These are phyloP conservation scores for Psilopsiagon aurifrons DNA, from an alignment of 2,113 vertebrate species.

Conservation along the genomic window DNA sequence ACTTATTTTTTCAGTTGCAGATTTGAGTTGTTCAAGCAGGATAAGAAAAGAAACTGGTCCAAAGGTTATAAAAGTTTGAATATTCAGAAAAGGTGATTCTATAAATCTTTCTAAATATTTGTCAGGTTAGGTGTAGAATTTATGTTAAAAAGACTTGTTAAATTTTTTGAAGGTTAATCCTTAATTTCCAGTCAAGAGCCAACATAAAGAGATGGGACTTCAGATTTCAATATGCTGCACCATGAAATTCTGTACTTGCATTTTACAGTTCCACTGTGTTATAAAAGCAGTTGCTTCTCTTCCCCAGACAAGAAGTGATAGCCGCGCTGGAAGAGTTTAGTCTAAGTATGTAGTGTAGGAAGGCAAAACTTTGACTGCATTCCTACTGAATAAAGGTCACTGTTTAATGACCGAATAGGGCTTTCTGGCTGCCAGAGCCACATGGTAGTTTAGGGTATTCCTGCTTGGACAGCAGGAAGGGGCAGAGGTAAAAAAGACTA, in stretches of 20 bases:
- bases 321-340: background rate
- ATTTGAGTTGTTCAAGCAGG: background rate
- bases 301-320: background rate
- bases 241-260: background rate
- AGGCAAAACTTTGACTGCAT: background rate
- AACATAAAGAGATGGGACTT: background rate
- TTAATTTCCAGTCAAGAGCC: background rate
- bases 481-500: background rate
- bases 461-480: background rate
- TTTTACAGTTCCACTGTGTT: background rate
- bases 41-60: background rate
- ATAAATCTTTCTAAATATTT: background rate
- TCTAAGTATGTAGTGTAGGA: background rate
- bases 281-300: background rate
- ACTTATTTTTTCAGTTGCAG: background rate
- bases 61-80: background rate
- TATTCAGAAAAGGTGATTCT: background rate
- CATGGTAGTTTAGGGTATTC: background rate
- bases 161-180: background rate
- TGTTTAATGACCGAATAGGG: background rate
- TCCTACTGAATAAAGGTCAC: background rate
- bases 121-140: background rate
- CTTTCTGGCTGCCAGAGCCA: background rate
- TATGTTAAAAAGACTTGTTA: background rate
- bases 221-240: background rate